Conservation (phyloP, 2,113 vertebrate species). For the Chiloscyllium plagiosum region DNA sequence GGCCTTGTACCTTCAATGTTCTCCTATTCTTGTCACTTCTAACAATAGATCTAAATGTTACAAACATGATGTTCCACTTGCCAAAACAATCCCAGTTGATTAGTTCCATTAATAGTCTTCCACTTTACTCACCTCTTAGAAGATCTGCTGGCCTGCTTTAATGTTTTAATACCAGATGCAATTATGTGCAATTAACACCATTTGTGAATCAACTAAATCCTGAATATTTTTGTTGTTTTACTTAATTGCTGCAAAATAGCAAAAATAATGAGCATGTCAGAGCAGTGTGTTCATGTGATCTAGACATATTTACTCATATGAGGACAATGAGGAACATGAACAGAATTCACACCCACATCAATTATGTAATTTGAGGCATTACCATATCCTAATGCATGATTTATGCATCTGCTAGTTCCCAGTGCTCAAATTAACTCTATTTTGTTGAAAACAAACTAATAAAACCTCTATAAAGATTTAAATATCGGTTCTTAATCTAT, state of each 20-base stretch:
- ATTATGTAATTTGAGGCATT: not conserved
- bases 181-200: conserved; percentile 3
- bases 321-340: not conserved
- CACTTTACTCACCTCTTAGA: not conserved
- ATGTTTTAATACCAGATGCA: not conserved
- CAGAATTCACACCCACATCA: not conserved
- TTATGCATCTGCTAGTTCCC: not conserved
- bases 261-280: conserved; percentile 23
- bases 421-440: not conserved
- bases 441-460: not conserved
- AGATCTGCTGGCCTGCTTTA: not conserved
- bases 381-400: not conserved
- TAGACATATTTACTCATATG: not conserved
- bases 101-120: not conserved
- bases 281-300: not conserved
- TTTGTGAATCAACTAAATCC: conserved; percentile 9
- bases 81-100: not conserved
- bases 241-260: not conserved
- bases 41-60: not conserved
- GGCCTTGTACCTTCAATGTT: not conserved
- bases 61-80: not conserved
- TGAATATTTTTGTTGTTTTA: not conserved
- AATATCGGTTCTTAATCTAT: not conserved
- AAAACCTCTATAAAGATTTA: not conserved
- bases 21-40: not conserved